phyloP scores from a whole-genome alignment of 2,888 invertebrate species.

The Drosophila pegasa region DNA sequence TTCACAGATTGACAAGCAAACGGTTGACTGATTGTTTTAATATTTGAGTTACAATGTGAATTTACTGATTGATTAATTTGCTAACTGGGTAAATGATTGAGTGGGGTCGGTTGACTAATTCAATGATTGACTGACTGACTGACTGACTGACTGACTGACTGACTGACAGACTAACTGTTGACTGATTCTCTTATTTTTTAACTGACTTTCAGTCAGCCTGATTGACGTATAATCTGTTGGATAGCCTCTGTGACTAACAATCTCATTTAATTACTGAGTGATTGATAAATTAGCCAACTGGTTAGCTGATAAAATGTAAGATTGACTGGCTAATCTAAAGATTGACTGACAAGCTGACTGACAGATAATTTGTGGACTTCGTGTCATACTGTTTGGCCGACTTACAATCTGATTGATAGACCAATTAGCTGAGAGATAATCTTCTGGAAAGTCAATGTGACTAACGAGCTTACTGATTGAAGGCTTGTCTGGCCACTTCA shows the following conservation, averaged over 20 bases:
- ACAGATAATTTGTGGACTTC: neutral
- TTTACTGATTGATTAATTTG: neutral
- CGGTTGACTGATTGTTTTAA: neutral
- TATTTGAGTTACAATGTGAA: neutral
- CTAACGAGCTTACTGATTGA: neutral
- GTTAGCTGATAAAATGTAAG: no score
- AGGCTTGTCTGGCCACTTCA: no score
- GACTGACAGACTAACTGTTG: neutral
- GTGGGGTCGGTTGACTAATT: neutral
- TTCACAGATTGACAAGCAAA: neutral
- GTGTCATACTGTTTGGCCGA: no score
- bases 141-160: neutral
- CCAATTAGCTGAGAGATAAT: no score
- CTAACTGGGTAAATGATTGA: neutral
- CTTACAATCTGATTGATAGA: neutral
- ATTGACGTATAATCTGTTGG: neutral
- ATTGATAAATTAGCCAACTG: no score
- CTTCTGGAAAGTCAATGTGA: no score
- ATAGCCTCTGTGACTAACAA: neutral
- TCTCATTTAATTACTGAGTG: neutral
- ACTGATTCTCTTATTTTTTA: no score
- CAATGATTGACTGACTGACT: neutral
- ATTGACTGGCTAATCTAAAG: no score
- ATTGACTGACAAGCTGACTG: neutral
- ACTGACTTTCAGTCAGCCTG: no score